Conservation (phyloP, 2,888 invertebrate species). For the Gryllus longicercus region DNA sequence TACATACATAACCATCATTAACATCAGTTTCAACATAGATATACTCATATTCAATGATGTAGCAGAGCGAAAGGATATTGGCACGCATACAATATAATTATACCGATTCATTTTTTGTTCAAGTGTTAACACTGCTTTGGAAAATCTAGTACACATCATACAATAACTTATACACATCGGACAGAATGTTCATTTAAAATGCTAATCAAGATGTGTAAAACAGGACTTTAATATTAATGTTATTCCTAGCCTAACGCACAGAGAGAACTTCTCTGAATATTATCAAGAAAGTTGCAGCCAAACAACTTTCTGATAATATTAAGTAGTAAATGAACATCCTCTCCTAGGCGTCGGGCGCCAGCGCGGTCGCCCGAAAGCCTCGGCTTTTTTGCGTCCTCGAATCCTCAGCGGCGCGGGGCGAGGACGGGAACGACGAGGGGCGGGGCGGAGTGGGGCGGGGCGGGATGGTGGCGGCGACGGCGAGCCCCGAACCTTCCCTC, state of each 20-base stretch:
- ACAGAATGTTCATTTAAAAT: not conserved
- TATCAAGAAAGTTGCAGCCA: conserved; percentile 17
- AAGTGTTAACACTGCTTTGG: not conserved
- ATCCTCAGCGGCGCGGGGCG: no score
- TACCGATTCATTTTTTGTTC: not conserved
- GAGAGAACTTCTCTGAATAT: conserved; percentile 6
- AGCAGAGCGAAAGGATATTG: not conserved
- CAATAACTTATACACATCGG: not conserved
- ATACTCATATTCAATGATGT: not conserved
- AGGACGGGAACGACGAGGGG: no score
- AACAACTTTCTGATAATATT: conserved; percentile 1
- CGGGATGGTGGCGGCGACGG: no score
- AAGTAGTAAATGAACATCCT: not conserved
- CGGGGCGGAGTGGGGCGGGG: no score
- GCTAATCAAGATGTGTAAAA: not conserved
- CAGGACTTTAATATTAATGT: not conserved
- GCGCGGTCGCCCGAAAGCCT: no score
- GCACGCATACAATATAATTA: conserved; percentile 1
- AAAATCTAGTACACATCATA: conserved; percentile 2
- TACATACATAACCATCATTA: not conserved
- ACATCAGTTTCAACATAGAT: not conserved
- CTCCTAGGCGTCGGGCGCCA: not conserved
- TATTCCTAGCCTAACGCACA: not conserved
- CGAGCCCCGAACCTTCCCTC: no score
- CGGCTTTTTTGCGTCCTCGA: no score